These are phyloP conservation scores for Synaphobranchus kaupii DNA, from an alignment of 2,797 vertebrate species.

Conservation along the genomic window DNA sequence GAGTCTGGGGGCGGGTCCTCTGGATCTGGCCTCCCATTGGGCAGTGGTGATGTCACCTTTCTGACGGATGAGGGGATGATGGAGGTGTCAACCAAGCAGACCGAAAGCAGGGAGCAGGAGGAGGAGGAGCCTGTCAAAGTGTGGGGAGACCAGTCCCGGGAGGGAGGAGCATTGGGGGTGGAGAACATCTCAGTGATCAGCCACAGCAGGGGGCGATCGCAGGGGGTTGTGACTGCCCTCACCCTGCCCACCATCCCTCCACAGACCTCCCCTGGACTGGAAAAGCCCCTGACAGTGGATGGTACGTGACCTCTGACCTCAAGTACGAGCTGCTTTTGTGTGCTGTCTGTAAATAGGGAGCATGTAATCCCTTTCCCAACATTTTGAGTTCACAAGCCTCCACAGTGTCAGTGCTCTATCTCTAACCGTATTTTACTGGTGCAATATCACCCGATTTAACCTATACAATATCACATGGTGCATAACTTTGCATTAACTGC, in stretches of 20 bases:
- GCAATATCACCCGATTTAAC: not conserved
- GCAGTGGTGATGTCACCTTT: conserved; percentile 69
- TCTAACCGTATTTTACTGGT: not conserved
- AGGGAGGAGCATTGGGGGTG: conserved; percentile 26
- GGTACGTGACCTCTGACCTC: conserved; percentile 63
- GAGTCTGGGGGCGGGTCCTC: conserved; percentile 67
- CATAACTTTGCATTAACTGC: too few species aligned
- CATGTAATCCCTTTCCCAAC: not conserved
- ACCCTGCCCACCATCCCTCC: conserved; percentile 41
- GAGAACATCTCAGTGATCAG: conserved; percentile 53
- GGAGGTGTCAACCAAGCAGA: conserved; percentile 64
- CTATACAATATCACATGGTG: not conserved
- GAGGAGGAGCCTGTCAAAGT: conserved; percentile 68
- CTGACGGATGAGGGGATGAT: conserved; percentile 70
- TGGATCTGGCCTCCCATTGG: conserved; percentile 41
- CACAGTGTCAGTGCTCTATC: not conserved
- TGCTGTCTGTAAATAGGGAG: not conserved
- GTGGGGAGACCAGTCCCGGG: conserved; percentile 53
- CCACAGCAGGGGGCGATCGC: conserved; percentile 51
- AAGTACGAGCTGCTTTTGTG: not conserved
- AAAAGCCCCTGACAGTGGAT: conserved; percentile 45
- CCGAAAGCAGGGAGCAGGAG: conserved; percentile 66
- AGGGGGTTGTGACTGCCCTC: conserved; percentile 54
- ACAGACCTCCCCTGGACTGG: conserved; percentile 37
- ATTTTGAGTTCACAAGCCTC: not conserved